A percentile compares a stretch with the other conserved stretches of the same genome.
These are phyloP conservation scores for Hypothenemus hampei DNA, from an alignment of 1,140 invertebrate genomes.

Conservation along the genomic window DNA sequence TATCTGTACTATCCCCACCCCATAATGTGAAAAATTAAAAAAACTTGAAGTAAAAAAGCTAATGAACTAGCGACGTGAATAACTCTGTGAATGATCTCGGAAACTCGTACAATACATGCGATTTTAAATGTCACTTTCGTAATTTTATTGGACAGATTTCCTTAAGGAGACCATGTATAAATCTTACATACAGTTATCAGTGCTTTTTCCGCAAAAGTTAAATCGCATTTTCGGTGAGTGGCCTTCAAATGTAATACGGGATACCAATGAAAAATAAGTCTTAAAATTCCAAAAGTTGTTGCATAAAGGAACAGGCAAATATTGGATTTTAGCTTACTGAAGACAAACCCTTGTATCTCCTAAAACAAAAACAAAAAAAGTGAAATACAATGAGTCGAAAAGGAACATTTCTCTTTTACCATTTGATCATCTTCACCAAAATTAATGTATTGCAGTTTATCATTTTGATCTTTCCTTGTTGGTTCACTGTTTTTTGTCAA, in stretches of 20 bases:
- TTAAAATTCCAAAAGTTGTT: slow-evolving; percentile 66
- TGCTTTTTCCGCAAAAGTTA: slow-evolving; percentile 70
- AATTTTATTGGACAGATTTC: no score
- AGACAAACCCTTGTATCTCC: slow-evolving; percentile 62
- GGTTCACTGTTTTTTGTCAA: slow-evolving; percentile 12
- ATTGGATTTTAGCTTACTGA: slow-evolving; percentile 47
- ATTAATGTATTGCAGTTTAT: slow-evolving; percentile 52
- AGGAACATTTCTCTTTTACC: slow-evolving; percentile 35
- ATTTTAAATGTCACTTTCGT: no score
- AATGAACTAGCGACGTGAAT: no score
- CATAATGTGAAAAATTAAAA: no score
- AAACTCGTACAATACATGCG: no score
- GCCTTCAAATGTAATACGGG: slow-evolving; percentile 71
- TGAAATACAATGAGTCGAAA: not conserved
- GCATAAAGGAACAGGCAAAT: slow-evolving; percentile 60
- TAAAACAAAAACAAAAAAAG: slow-evolving; percentile 38
- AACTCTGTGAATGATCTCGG: no score
- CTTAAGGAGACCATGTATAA: no score
- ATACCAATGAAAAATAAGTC: slow-evolving; percentile 83
- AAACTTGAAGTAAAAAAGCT: no score
- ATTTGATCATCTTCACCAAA: slow-evolving; percentile 64
- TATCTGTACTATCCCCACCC: no score
- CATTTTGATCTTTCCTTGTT: not conserved
- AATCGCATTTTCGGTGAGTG: slow-evolving; percentile 63
- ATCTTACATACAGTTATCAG: slow-evolving; percentile 69